phyloP scores from a whole-genome alignment of 2,113 vertebrate genomes.

The Artemisiospiza belli region DNA sequence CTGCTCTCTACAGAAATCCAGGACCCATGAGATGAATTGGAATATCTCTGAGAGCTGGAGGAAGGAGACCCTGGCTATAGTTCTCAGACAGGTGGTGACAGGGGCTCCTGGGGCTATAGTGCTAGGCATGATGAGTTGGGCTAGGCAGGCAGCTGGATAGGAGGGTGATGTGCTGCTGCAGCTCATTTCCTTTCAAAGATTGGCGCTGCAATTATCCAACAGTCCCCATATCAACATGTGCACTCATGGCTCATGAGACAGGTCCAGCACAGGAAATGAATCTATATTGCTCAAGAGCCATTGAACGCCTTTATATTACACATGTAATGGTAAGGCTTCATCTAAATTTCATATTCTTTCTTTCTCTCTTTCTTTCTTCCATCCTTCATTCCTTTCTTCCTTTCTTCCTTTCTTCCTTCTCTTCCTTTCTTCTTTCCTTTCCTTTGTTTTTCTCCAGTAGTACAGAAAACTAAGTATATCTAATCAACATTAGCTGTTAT shows the following conservation, averaged over 20 bases:
- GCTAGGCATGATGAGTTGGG: background rate
- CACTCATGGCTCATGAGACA: background rate
- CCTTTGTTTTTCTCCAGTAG: background rate
- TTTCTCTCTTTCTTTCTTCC: background rate
- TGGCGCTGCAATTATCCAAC: background rate
- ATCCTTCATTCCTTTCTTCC: background rate
- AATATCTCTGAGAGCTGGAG: background rate
- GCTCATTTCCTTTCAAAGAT: conserved; percentile 6
- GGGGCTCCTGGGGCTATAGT: background rate
- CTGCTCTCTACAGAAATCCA: background rate
- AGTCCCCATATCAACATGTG: background rate
- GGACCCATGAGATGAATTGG: background rate
- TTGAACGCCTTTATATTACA: background rate
- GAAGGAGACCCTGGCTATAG: background rate
- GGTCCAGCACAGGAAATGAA: background rate
- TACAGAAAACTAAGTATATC: background rate
- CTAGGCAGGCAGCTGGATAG: background rate
- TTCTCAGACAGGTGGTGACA: background rate
- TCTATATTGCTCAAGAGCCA: background rate
- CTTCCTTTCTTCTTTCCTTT: background rate
- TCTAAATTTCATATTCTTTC: background rate
- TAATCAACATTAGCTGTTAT: background rate
- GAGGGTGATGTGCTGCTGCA: background rate
- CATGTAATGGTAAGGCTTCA: background rate
- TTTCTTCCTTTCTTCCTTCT: fast-evolving